A percentile compares a stretch with the other conserved stretches of the same genome.
Conservation (phyloP, 2,888 invertebrate genomes). For the Metopia argyrocephala region DNA sequence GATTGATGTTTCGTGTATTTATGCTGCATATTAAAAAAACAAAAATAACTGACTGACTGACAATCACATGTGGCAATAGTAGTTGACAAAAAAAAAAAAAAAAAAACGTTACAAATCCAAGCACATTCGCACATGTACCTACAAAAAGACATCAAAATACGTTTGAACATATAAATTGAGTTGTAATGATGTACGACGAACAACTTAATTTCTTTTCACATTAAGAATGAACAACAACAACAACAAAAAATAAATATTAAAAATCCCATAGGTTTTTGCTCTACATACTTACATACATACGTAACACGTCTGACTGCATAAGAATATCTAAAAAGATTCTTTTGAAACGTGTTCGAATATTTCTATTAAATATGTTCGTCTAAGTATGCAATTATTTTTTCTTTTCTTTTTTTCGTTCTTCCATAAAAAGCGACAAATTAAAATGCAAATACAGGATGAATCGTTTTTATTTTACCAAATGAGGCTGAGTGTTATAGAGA, state of each 20-base stretch:
- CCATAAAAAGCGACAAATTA: constrained; percentile 62
- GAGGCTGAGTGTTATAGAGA: constrained; percentile 33
- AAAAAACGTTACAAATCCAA: neutral
- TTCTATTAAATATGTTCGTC: neutral
- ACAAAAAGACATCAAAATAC: neutral
- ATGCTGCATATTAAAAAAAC: constrained; percentile 60
- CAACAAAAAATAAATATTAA: no score
- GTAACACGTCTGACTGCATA: constrained; percentile 27
- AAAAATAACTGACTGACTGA: neutral
- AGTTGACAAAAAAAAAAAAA: neutral
- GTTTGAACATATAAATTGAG: constrained; percentile 30
- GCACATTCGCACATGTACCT: constrained; percentile 1
- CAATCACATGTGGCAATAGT: neutral
- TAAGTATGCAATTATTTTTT: constrained; percentile 46
- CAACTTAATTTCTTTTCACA: neutral
- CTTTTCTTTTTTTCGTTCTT: no score
- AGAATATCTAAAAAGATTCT: neutral
- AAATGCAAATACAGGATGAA: constrained; percentile 66
- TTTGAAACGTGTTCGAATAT: neutral
- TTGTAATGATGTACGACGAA: constrained; percentile 45
- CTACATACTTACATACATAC: constrained; percentile 13
- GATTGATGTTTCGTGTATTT: constrained; percentile 70
- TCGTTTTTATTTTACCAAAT: constrained; percentile 51
- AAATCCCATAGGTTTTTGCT: constrained; percentile 18
- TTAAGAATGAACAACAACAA: neutral